Conservation (phyloP, 2,797 vertebrate genomes). For the Strix occidentalis region DNA sequence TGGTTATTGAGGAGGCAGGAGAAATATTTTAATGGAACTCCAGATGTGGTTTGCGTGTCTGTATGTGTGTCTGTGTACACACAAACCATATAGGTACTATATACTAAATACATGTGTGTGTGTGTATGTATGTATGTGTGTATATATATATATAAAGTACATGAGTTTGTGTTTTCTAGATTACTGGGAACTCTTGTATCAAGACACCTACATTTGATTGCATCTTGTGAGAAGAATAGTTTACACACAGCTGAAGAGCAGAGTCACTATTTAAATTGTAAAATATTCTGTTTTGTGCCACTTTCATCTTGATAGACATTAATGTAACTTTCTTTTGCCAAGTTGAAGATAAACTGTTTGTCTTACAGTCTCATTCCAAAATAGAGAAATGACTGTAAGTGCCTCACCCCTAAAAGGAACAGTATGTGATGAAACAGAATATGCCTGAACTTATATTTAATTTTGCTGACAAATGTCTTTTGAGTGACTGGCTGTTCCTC, state of each 20-base stretch:
- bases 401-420: constrained; percentile 45
- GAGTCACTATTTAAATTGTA: not conserved
- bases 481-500: constrained; percentile 9
- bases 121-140: fast-evolving
- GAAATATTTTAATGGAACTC: constrained; percentile 24
- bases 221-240: not conserved
- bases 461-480: constrained; percentile 45
- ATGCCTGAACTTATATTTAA: constrained; percentile 44
- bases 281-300: not conserved
- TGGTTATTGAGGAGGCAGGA: not conserved
- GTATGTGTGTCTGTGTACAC: not conserved
- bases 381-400: constrained; percentile 10
- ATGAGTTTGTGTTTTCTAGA: not conserved
- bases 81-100: not conserved
- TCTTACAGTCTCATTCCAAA: constrained; percentile 40
- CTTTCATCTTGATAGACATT: constrained; percentile 38
- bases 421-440: constrained; percentile 51
- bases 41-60: not conserved
- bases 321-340: constrained; percentile 33
- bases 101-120: not conserved
- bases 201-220: not conserved
- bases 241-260: not conserved
- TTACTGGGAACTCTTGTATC: not conserved
- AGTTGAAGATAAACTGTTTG: constrained; percentile 40
- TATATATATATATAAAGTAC: not conserved